A percentile compares a stretch with the other conserved stretches of the same genome.
Evolutionary conservation across 1,140 invertebrate species (phyloP).

Genomic region (Asbolus verrucosus): DNA sequence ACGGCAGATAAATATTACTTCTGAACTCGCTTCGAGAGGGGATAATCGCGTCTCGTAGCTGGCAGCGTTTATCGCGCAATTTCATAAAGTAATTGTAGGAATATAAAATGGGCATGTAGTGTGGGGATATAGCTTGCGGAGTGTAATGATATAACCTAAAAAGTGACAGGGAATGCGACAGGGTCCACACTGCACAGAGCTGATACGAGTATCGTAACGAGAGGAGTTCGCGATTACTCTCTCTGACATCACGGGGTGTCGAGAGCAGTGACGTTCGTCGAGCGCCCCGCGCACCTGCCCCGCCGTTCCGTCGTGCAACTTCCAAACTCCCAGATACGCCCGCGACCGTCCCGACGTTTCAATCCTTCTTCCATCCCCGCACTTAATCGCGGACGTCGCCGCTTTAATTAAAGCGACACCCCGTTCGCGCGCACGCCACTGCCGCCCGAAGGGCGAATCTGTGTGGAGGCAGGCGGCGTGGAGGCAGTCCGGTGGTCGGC

Average conservation of each 20-base stretch:
- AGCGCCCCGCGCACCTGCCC: no score
- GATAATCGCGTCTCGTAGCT: conserved; percentile 17
- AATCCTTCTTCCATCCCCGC: no score
- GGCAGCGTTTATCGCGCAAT: conserved; percentile 18
- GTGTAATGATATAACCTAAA: conserved; percentile 47
- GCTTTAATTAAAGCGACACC: no score
- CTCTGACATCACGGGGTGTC: conserved; percentile 6
- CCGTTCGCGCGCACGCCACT: background rate
- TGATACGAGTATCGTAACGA: conserved; percentile 46
- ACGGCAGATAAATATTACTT: background rate
- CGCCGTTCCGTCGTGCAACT: no score
- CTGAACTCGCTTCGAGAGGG: background rate
- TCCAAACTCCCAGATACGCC: no score
- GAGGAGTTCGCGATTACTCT: conserved; percentile 35
- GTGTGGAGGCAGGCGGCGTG: conserved; percentile 35
- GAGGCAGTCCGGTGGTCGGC: conserved; percentile 49
- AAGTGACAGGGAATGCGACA: conserved; percentile 49
- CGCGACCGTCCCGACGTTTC: no score
- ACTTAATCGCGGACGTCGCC: no score
- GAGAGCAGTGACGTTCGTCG: conserved; percentile 1
- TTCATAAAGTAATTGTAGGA: conserved; percentile 25
- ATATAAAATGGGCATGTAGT: conserved; percentile 35
- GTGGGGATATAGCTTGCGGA: conserved; percentile 8
- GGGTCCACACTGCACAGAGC: conserved; percentile 51
- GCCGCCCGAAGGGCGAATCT: conserved; percentile 15